Percentiles rank a stretch among this genome's conserved stretches.
These are phyloP conservation scores for Azorinus chamasolen DNA, from an alignment of 2,888 invertebrate genomes.

Conservation along the genomic window DNA sequence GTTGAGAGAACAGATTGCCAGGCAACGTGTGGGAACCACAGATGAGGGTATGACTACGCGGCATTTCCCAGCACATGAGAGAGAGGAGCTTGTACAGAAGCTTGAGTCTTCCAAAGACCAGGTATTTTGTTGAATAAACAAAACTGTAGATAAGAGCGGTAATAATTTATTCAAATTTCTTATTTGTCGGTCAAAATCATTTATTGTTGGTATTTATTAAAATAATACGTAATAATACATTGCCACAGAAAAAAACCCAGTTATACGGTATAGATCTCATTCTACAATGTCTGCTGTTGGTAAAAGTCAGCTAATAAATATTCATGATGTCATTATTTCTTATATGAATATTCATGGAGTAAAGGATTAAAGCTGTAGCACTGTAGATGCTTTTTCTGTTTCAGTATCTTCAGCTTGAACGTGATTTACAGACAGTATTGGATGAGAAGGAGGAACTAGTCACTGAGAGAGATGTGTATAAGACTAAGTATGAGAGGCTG, in stretches of 20 bases:
- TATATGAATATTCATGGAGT: no score
- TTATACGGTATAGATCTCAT: no score
- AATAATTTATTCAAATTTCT: neutral
- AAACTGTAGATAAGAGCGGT: neutral
- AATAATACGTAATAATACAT: no score
- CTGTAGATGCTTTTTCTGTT: no score
- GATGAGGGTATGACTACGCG: conserved; percentile 86
- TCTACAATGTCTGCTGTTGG: no score
- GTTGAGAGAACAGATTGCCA: conserved; percentile 85
- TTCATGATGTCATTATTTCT: no score
- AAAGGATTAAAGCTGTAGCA: no score
- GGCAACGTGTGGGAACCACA: conserved; percentile 84
- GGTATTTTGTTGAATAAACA: conserved; percentile 85
- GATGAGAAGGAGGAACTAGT: conserved; percentile 95
- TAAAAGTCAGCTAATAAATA: no score
- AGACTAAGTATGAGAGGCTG: conserved; percentile 93
- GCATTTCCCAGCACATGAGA: conserved; percentile 88
- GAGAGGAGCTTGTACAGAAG: conserved; percentile 90
- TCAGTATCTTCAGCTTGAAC: conserved; percentile 91
- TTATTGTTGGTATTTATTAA: no score
- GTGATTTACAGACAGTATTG: conserved; percentile 92
- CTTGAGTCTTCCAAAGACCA: conserved; percentile 90
- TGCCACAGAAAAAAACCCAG: no score
- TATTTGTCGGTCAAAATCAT: no score
- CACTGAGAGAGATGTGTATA: conserved; percentile 93